Evolutionary conservation across 2,888 invertebrate genomes (phyloP).

Genomic region (Cordylochernes scorpioides): DNA sequence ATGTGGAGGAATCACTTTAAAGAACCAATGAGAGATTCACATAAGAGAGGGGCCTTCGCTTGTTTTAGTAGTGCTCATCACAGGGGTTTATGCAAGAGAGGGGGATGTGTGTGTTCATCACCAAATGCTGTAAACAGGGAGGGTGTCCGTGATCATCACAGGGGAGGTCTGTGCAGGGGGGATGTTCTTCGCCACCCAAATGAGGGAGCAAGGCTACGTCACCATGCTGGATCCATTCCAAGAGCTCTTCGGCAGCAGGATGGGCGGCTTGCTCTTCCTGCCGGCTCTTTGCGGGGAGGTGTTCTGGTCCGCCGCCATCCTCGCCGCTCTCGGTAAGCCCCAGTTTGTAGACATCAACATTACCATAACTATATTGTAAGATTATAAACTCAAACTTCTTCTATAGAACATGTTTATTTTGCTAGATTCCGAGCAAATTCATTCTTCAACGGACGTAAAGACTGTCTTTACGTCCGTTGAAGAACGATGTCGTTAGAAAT

Average conservation of each 20-base stretch:
- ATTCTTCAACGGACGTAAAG: too few relatives aligned
- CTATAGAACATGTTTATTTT: too few relatives aligned
- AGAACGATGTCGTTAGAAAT: too few relatives aligned
- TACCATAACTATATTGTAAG: too few relatives aligned
- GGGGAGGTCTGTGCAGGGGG: conserved; percentile 59
- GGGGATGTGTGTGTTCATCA: not conserved
- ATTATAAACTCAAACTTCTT: too few relatives aligned
- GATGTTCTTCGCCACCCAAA: conserved; percentile 87
- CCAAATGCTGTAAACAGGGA: not conserved
- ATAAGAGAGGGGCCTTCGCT: not conserved
- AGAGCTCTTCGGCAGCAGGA: conserved; percentile 79
- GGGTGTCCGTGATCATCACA: not conserved
- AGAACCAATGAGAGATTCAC: too few relatives aligned
- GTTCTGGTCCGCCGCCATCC: conserved; percentile 94
- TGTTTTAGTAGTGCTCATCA: not conserved
- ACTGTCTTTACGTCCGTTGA: too few relatives aligned
- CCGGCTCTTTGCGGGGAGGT: conserved; percentile 92
- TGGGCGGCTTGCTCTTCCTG: conserved; percentile 84
- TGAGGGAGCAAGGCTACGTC: conserved; percentile 88
- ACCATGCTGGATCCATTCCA: conserved; percentile 97
- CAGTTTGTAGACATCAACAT: not conserved
- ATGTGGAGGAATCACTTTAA: too few relatives aligned
- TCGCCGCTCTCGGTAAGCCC: conserved; percentile 58
- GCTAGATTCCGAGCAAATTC: too few relatives aligned
- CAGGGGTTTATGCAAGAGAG: not conserved